phyloP scores from a whole-genome alignment of 2,113 vertebrate genomes.

The Paedocypris sp. region DNA sequence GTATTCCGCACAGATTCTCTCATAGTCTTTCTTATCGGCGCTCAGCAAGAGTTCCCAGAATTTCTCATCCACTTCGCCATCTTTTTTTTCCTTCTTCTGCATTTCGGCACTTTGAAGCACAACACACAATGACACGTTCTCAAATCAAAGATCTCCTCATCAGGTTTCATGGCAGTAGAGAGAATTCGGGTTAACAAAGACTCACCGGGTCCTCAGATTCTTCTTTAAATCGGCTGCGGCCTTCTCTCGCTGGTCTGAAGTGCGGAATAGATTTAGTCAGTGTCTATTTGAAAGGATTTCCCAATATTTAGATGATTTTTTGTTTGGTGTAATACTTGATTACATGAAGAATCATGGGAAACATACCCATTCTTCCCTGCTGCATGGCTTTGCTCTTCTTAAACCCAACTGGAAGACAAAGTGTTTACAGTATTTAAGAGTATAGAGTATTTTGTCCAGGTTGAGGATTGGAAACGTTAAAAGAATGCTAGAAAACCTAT shows the following conservation, averaged over 20 bases:
- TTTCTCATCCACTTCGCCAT: conserved; percentile 51
- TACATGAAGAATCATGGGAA: not conserved
- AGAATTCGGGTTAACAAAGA: not conserved
- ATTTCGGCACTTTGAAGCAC: conserved; percentile 35
- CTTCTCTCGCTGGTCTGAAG: conserved; percentile 44
- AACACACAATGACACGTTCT: not conserved
- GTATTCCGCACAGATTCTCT: conserved; percentile 70
- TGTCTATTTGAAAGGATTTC: not conserved
- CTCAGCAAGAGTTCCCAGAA: conserved; percentile 77
- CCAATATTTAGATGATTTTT: no score
- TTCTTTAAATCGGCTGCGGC: conserved; percentile 51
- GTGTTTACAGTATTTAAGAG: not conserved
- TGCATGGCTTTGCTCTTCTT: conserved; percentile 65
- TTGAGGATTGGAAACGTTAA: no score
- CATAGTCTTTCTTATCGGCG: conserved; percentile 74
- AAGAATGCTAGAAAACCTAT: no score
- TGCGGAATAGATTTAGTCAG: conserved; percentile 8
- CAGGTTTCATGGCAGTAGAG: no score
- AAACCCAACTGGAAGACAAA: conserved; percentile 64
- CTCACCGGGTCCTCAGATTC: conserved; percentile 42
- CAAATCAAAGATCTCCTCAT: no score
- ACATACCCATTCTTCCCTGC: conserved; percentile 51
- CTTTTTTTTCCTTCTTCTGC: conserved; percentile 33
- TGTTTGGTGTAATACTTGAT: no score
- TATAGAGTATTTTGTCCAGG: no score